Percentiles rank a stretch among this genome's conserved stretches.
Conservation (phyloP, 1,140 invertebrate genomes). For the Pogonognathellus flavescens region DNA sequence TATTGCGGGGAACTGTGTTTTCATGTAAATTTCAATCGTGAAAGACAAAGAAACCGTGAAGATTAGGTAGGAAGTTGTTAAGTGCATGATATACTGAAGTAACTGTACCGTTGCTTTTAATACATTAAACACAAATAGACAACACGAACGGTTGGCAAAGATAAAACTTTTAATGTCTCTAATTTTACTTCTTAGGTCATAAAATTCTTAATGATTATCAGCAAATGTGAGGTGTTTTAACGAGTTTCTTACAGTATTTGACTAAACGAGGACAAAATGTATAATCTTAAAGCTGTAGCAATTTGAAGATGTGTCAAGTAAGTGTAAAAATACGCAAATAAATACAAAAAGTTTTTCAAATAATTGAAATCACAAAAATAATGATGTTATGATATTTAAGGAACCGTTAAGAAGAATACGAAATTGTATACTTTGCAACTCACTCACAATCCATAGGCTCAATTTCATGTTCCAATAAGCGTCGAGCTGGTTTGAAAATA, state of each 20-base stretch:
- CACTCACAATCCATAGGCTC: neutral
- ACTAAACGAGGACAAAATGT: too few species aligned
- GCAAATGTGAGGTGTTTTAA: neutral
- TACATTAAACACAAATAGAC: neutral
- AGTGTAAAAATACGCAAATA: too few species aligned
- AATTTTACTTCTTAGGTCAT: neutral
- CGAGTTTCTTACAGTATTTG: too few species aligned
- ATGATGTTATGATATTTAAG: too few species aligned
- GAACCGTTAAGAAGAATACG: too few species aligned
- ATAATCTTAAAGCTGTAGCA: too few species aligned
- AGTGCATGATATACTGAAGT: neutral
- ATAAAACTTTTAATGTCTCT: constrained; percentile 28
- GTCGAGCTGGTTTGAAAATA: neutral
- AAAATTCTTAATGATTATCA: neutral
- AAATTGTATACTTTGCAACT: neutral
- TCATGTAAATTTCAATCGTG: constrained; percentile 7
- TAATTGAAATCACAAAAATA: too few species aligned
- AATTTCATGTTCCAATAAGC: neutral
- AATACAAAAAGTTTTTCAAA: too few species aligned
- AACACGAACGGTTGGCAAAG: neutral
- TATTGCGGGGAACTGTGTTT: neutral
- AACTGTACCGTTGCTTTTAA: neutral
- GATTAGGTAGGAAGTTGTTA: constrained; percentile 1
- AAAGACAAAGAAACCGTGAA: constrained; percentile 13
- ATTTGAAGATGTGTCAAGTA: too few species aligned